A percentile compares a stretch with the other conserved stretches of the same genome.
Conservation (phyloP, 2,888 invertebrate genomes). For the Leucophora obtusa region DNA sequence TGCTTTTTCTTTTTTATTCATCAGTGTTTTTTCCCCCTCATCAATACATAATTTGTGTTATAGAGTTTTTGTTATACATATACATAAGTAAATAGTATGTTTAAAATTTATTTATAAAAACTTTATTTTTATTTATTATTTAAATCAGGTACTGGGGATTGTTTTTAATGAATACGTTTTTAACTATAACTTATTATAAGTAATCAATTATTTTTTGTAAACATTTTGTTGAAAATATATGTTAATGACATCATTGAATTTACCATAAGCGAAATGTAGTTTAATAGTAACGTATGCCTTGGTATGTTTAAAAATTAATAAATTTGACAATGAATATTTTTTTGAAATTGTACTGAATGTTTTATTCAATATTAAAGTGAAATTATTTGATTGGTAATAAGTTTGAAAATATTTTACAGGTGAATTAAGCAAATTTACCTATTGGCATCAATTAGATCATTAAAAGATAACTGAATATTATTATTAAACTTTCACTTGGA, state of each 20-base stretch:
- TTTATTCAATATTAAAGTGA: neutral
- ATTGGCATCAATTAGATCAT: no score
- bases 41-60: no score
- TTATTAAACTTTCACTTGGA: no score
- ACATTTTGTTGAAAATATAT: constrained; percentile 5
- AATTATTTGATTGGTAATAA: constrained; percentile 1
- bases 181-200: neutral
- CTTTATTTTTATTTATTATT: no score
- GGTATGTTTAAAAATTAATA: constrained; percentile 2
- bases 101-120: no score
- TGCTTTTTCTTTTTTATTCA: neutral
- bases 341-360: neutral
- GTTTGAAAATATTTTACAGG: neutral
- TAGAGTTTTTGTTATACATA: no score
- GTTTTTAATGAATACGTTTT: no score
- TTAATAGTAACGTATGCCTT: constrained; percentile 19
- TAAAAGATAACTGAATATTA: no score
- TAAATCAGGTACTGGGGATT: no score
- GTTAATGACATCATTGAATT: constrained; percentile 30
- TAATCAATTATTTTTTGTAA: neutral
- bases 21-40: neutral
- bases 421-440: neutral
- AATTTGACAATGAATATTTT: constrained; percentile 1
- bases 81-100: no score
- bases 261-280: constrained; percentile 23